Evolutionary conservation across 2,797 vertebrate species (phyloP).

Genomic region (Staurois parvus): DNA sequence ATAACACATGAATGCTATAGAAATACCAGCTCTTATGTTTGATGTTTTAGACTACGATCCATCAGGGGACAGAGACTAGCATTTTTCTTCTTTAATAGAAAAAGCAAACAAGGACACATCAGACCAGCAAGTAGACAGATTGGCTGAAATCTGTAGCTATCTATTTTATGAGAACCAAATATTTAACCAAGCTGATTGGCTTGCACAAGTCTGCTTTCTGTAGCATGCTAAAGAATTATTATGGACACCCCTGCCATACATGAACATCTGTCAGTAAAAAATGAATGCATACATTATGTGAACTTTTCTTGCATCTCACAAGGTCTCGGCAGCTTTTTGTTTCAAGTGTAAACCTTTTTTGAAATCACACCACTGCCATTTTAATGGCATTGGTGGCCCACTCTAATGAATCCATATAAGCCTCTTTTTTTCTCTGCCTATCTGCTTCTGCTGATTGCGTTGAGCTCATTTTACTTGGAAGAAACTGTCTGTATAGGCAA

Average conservation of each 20-base stretch:
- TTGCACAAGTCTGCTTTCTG: background rate
- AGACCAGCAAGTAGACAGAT: too few relatives aligned
- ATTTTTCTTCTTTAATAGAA: too few relatives aligned
- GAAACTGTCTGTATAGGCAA: constrained; percentile 27
- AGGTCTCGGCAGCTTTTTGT: constrained; percentile 7
- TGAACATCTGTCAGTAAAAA: background rate
- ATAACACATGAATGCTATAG: too few relatives aligned
- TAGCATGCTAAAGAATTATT: background rate
- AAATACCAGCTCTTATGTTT: too few relatives aligned
- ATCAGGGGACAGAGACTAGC: too few relatives aligned
- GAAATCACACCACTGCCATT: background rate
- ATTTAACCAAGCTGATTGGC: background rate
- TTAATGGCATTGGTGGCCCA: constrained; percentile 12
- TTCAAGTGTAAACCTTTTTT: constrained; percentile 9
- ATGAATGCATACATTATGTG: background rate
- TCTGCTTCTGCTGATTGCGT: constrained; percentile 38
- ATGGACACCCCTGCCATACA: background rate
- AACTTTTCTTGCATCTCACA: background rate
- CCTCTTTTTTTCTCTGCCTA: constrained; percentile 10
- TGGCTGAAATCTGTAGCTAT: too few relatives aligned
- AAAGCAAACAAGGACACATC: too few relatives aligned
- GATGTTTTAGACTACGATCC: too few relatives aligned
- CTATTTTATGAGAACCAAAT: too few relatives aligned
- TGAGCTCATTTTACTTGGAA: constrained; percentile 32
- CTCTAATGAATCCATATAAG: constrained; percentile 30